Conservation (phyloP, 1,140 invertebrate species). For the Drosophila cardini region DNA sequence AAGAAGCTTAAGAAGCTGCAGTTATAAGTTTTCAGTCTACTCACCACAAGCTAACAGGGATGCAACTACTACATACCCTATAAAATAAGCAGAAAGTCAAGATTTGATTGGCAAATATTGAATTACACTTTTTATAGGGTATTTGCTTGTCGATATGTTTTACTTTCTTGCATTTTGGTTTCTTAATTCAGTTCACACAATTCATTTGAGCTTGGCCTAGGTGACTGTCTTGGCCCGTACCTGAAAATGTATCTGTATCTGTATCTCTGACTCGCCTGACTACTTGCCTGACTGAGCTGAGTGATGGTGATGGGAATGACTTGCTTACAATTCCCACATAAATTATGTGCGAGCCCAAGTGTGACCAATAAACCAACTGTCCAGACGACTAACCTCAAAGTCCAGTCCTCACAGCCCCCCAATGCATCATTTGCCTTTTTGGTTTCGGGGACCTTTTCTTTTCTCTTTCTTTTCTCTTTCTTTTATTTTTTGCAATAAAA, state of each 20-base stretch:
- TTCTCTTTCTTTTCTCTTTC: too few relatives aligned
- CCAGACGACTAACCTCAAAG: slow-evolving; percentile 66
- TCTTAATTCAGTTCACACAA: slow-evolving; percentile 78
- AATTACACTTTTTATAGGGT: slow-evolving; percentile 15
- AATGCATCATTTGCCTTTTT: slow-evolving; percentile 34
- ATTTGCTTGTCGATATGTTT: slow-evolving; percentile 48
- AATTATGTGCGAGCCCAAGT: slow-evolving; percentile 84
- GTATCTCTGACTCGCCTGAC: slow-evolving; percentile 57
- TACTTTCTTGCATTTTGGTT: slow-evolving; percentile 68
- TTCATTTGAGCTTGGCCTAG: slow-evolving; percentile 78
- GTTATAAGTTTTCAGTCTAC: too few relatives aligned
- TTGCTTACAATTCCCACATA: slow-evolving; percentile 80
- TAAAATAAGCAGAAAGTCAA: background rate
- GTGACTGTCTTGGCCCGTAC: slow-evolving; percentile 45
- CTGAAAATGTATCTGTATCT: slow-evolving; percentile 43
- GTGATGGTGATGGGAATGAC: slow-evolving; percentile 77
- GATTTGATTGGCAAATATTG: background rate
- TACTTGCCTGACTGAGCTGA: slow-evolving; percentile 66
- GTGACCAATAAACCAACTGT: slow-evolving; percentile 84
- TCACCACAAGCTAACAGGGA: too few relatives aligned
- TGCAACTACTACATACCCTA: too few relatives aligned
- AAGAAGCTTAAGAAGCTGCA: background rate
- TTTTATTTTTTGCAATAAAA: slow-evolving; percentile 70
- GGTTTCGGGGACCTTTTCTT: slow-evolving; percentile 12
- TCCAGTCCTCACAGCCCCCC: slow-evolving; percentile 22